Base-by-base conservation (phyloP, 2,797 vertebrate genomes). In the Muscicapa comitata region DNA sequence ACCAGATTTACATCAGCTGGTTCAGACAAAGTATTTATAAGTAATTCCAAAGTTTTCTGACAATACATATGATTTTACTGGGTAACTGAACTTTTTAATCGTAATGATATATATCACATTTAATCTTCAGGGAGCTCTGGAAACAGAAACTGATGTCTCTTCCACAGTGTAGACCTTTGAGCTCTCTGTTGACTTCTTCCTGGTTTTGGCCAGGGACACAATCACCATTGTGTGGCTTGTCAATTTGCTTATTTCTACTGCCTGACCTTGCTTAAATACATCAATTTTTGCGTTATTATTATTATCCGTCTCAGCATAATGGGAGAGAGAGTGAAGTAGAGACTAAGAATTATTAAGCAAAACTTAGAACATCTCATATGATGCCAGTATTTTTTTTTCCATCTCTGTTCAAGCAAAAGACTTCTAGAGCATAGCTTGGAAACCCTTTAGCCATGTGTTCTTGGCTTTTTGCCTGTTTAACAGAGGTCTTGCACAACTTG, bases 401-500 rank as follows among this genome's bases (percentile, higher is more conserved):
- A 81, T 43, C 71, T 90, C 67, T 50, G 24, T 59, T 84, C 68
- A 57, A 92, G 79, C n/a, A 74, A 96, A 76, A 87, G n/a, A 37
- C 53, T 85, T 45, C 29, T 38, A 79, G 33, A 74, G 53, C 61
- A 61, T 50, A 71, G 17, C 57, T 83, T 87, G 65, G 72, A 93
- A 92, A 77, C 23, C 40, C 65, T 59, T 70, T 48, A 92, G 71
- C 57, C 79, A 38, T 51, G 42, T 80, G 58, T 70, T 58, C 23
- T 76, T 96, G 90, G 82, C 79, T 90, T 83, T 88, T 43, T 96
- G 93, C 85, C 85, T 45, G 18, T 67, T 90, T 57, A 86, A 93
- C 58, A 89, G 70, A 80, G 50, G 48, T 77, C 82, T 88, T 80
- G 82, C 45, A 83, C 79, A 96, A 89, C 75, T 65, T 91, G 42